Conservation (phyloP, 2,888 invertebrate species). For the Cylloceria caligata region DNA sequence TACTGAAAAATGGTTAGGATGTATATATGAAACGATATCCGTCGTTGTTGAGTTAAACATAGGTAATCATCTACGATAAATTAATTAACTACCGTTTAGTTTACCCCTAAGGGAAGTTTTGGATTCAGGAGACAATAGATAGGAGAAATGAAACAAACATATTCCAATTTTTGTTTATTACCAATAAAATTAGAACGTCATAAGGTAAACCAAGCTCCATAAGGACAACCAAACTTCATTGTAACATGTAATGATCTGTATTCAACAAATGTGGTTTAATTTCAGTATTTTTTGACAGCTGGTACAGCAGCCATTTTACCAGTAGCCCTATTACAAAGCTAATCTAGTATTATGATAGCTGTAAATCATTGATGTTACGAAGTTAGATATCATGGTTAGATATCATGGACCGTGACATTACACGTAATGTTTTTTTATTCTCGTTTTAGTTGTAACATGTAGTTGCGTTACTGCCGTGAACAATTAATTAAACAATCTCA, state of each 20-base stretch:
- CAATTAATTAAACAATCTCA: not conserved
- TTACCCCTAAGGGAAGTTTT: not conserved
- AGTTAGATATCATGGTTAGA: not conserved
- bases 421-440: not conserved
- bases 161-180: not conserved
- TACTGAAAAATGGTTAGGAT: no score
- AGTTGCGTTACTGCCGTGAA: not conserved
- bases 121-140: not conserved
- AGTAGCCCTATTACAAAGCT: not conserved
- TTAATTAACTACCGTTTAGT: no score
- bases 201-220: not conserved
- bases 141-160: not conserved
- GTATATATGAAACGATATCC: no score
- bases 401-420: no score
- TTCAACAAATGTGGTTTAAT: not conserved
- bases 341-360: not conserved
- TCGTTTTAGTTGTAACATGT: not conserved
- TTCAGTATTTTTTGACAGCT: not conserved
- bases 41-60: no score
- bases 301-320: not conserved
- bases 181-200: conserved; percentile 1
- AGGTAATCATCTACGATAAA: no score
- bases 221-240: not conserved
- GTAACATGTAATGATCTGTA: not conserved
- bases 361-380: not conserved